Base-by-base conservation (phyloP, 2,888 invertebrate species). In the Listrodromus nycthemerus region DNA sequence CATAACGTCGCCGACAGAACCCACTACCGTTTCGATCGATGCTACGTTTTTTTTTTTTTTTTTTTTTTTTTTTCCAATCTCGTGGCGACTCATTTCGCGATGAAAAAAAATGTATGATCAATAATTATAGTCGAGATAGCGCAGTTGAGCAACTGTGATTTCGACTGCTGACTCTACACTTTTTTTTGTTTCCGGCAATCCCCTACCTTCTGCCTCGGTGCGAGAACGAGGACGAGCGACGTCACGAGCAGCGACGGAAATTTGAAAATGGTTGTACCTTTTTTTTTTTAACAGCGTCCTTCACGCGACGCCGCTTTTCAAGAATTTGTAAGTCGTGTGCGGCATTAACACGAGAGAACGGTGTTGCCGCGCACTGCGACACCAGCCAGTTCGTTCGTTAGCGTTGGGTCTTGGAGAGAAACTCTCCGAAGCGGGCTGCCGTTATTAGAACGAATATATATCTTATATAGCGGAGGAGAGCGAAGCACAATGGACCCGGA, bases 21-120 rank as follows among this genome's bases (percentile, higher is more conserved):
- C 77, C 87, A 85, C 80, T 80, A 75, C 3, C 87, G 86, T 89
- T 89, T 89, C 89, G 85, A 86, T 86, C 87, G 89, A 91, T 90
- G 88, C 90, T 0, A 37, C 10, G 30, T 30, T 1, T 30, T 30
- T 30, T 30, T 30, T 30, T 30, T 30, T 30, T 30, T 30, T 30
- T 30, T 37, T 37, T 37, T 37, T 90, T 89, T 89, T 90, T 87
- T 86, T 85, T 27, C 16, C 41, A 65, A 71, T 55, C 81, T 84
- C 86, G 85, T 41, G 87, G 86, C 83, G 88, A 87, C 86, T 83
- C 86, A 85, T 84, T 84, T 85, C 87, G 87, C 89, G 89, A 89
- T 88, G 87, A 88, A 89, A 37, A 33, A 8, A 41, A 19, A 16
- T 63, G 87, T 88, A 88, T 89, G 89, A 90, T 91, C 90, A 87